Evolutionary conservation across 1,140 invertebrate genomes (phyloP), one percentile per base, ranked within the genome.

Genomic region (Psix sp.): DNA sequence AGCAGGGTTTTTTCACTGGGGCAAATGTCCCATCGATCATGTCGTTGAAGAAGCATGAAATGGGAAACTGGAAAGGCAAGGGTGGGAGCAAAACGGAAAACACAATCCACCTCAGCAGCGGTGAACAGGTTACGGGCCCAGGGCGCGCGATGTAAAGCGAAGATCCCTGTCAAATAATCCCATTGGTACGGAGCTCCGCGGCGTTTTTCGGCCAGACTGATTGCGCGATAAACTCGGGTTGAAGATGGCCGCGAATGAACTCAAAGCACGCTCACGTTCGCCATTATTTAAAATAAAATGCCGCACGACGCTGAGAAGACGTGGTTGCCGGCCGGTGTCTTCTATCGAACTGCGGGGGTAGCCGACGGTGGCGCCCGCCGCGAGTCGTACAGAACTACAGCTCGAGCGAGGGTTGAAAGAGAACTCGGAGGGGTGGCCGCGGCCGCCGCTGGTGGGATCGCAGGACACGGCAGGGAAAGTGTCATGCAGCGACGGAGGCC

Each of bases 291-390:
- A 31, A 18, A 6, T 33, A 16, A 52, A 67, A 57, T n/a, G 43
- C 57, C 38, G 29, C 48, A 45, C 63, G 52, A 17, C 15, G 52
- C 33, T 24, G 45, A 63, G 45, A 68, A 60, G 60, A 67, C 71
- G 74, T 77, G 71, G 70, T 63, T 46, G 78, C 84, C 85, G 84
- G 84, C 85, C 85, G 85, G 85, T 85, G 83, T 81, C 83, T 82
- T 76, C 76, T 81, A 86, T 86, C 84, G 84, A 87, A 87, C 84
- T 86, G 85, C 75, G 80, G 79, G 83, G 78, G 77, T 80, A 66
- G 49, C 60, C 83, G 84, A 83, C 79, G 51, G 84, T 86, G 82
- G 84, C 84, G 83, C 84, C 82, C 72, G 54, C 54, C 46, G 20
- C 56, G 48, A 39, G 11, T 33, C 42, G 36, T 42, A 18, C 20